Conservation (phyloP, 2,797 vertebrate genomes). For the Sebastiscus albofasciatus region DNA sequence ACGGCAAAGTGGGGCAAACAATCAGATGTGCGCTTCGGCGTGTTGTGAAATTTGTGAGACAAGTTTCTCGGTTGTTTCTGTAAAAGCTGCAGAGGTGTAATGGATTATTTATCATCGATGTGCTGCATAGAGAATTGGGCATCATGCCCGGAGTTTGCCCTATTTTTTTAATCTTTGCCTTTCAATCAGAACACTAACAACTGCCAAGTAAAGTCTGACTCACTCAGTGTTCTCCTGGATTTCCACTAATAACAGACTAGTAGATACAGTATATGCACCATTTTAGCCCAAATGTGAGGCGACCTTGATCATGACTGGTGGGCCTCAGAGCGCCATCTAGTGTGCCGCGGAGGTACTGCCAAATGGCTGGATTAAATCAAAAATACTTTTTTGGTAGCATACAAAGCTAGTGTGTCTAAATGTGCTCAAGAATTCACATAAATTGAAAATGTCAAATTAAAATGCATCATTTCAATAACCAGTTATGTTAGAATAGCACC, state of each 20-base stretch:
- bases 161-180: not conserved
- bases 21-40: slow-evolving; percentile 4
- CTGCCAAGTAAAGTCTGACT: slow-evolving; percentile 28
- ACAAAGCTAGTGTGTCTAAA: not conserved
- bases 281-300: not conserved
- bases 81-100: slow-evolving; percentile 48
- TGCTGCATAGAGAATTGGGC: slow-evolving; percentile 22
- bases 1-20: slow-evolving; percentile 12
- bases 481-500: not conserved
- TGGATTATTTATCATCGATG: slow-evolving; percentile 56
- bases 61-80: slow-evolving; percentile 26
- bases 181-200: not conserved
- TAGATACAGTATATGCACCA: not conserved
- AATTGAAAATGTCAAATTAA: not conserved
- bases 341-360: not conserved
- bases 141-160: not conserved
- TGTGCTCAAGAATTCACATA: not conserved
- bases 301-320: not conserved
- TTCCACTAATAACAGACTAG: not conserved
- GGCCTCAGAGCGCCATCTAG: not conserved
- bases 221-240: not conserved
- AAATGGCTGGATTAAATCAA: not conserved
- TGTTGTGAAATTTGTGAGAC: slow-evolving; percentile 35
- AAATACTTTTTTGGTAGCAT: not conserved
- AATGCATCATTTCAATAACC: not conserved